Evolutionary conservation across 2,888 invertebrate species (phyloP), one percentile per base, ranked within the genome.

Genomic region (Drosophila melanosoma): DNA sequence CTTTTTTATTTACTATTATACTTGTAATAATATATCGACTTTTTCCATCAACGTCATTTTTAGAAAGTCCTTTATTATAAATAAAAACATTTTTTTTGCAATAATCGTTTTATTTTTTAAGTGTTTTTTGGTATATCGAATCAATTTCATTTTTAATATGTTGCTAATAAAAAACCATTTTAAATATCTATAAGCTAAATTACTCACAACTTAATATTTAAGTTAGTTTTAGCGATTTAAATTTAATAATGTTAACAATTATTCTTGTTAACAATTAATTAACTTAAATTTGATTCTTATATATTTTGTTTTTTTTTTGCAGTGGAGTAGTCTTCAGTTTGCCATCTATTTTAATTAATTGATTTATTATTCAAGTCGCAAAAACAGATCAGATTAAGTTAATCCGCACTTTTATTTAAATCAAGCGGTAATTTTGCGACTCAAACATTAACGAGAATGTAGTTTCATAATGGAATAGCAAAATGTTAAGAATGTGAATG

Each of bases 221-320:
- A 56, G n/a, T n/a, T n/a, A n/a, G n/a, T n/a, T n/a, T n/a, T n/a
- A 20, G 12, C 42, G 12, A 20, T 42, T 42, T n/a, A 6, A 8
- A 20, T 45, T 42, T 1, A 15, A 20, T 20, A 45, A 7, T 12
- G 3, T 7, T 4, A 20, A 20, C 42, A 42, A 42, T 20, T 42
- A 12, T 20, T 42, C 20, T 42, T 20, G 42, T 42, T 57, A 40
- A 29, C 20, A 40, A 29, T 26, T 29, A 38, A 57, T 38, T 40
- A 5, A 40, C 20, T 20, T 12, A 33, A 48, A 53, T 67, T 48
- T 17, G 26, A 3, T 67, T 23, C 11, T 32, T 32, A 40, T 61
- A n/a, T 40, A 20, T 32, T 20, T 20, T n/a, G 1, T 15, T 38
- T 17, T 20, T 42, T 12, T 45, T 20, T 29, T 6, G 20, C 6